Conservation (phyloP, 2,888 invertebrate species). For the Apotomis turbidana region DNA sequence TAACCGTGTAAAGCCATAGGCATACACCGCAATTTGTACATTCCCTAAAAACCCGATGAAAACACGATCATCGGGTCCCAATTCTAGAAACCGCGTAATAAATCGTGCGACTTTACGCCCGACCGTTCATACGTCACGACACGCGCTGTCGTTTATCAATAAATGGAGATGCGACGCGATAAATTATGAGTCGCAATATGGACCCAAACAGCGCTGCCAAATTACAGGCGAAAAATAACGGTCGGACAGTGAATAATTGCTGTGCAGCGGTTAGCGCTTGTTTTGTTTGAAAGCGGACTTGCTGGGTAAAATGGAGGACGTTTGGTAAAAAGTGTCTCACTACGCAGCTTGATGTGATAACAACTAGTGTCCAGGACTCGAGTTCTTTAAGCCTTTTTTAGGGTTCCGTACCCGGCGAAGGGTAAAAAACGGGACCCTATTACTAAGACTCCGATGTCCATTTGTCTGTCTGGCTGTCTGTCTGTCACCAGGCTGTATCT, state of each 20-base stretch:
- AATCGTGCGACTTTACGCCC: constrained; percentile 27
- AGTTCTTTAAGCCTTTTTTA: too few species aligned
- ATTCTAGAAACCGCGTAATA: constrained; percentile 22
- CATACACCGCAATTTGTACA: background rate
- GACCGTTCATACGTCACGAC: constrained; percentile 40
- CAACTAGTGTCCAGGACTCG: too few species aligned
- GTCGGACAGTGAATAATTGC: constrained; percentile 73
- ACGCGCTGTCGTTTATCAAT: constrained; percentile 63
- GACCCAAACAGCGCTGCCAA: constrained; percentile 64
- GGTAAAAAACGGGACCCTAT: too few species aligned
- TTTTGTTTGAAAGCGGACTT: constrained; percentile 50
- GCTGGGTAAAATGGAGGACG: background rate
- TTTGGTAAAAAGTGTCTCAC: too few species aligned
- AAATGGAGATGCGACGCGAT: constrained; percentile 67
- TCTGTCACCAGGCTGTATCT: too few species aligned
- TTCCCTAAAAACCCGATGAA: constrained; percentile 13
- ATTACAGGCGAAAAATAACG: constrained; percentile 73
- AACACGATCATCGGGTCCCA: constrained; percentile 19
- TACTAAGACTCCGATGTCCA: too few species aligned
- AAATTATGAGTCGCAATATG: constrained; percentile 69
- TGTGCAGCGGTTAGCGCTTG: constrained; percentile 66
- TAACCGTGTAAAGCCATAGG: background rate
- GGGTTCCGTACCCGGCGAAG: too few species aligned
- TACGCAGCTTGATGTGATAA: too few species aligned
- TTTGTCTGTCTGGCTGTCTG: too few species aligned